Evolutionary conservation across 2,888 invertebrate species (phyloP).

Genomic region (Bembecia ichneumoniformis): DNA sequence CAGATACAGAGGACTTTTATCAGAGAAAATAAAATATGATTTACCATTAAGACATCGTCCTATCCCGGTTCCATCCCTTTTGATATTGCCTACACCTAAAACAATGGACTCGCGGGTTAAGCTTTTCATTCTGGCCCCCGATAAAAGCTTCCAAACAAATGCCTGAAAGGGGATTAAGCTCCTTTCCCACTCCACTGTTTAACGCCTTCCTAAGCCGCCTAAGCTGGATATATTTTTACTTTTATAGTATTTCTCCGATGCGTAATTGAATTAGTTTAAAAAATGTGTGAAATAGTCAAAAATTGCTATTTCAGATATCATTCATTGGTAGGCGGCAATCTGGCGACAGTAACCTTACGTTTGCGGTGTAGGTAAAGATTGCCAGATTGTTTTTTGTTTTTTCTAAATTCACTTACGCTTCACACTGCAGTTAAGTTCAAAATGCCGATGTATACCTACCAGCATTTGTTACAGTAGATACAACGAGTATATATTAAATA

Average conservation of each 20-base stretch:
- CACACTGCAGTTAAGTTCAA: too few relatives aligned
- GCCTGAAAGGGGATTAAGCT: conserved; percentile 1
- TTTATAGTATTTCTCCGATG: background rate
- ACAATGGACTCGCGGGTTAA: conserved; percentile 1
- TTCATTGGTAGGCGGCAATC: too few relatives aligned
- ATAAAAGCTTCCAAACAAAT: conserved; percentile 3
- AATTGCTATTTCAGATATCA: too few relatives aligned
- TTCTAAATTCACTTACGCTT: too few relatives aligned
- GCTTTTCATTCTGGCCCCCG: conserved; percentile 1
- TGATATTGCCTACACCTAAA: background rate
- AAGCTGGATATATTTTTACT: background rate
- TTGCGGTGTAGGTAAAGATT: too few relatives aligned
- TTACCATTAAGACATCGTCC: background rate
- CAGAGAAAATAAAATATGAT: background rate
- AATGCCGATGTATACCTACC: too few relatives aligned
- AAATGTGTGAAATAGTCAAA: too few relatives aligned
- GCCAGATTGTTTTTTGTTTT: too few relatives aligned
- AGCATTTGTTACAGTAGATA: too few relatives aligned
- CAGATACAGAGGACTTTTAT: too few relatives aligned
- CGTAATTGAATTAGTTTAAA: background rate
- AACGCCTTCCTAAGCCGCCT: background rate
- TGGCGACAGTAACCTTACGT: too few relatives aligned
- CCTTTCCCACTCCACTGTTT: background rate
- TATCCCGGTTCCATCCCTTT: background rate
- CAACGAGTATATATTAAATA: too few relatives aligned